phyloP scores from a whole-genome alignment of 2,113 vertebrate genomes.

The Acanthisitta chloris region DNA sequence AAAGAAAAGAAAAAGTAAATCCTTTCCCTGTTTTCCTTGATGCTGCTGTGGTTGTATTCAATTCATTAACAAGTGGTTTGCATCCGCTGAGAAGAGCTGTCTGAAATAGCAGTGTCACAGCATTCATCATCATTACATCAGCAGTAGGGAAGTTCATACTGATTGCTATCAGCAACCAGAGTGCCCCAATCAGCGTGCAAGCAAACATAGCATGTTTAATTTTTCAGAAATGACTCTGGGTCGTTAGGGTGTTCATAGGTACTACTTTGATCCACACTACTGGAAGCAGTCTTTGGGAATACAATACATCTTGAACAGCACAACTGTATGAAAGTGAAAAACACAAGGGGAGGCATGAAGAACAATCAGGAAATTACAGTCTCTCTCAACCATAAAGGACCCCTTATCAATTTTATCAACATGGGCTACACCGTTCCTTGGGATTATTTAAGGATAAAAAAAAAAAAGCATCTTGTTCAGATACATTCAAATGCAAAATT shows the following conservation, averaged over 20 bases:
- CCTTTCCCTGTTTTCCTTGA: slow-evolving; percentile 5
- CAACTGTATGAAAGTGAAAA: slow-evolving; percentile 31
- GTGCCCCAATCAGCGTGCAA: slow-evolving; percentile 72
- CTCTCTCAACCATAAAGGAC: slow-evolving; percentile 41
- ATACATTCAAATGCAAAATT: slow-evolving; percentile 6
- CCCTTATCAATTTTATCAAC: slow-evolving; percentile 59
- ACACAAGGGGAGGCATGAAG: slow-evolving; percentile 25
- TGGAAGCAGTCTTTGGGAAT: slow-evolving; percentile 54
- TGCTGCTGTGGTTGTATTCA: slow-evolving; percentile 78
- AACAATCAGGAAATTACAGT: slow-evolving; percentile 54
- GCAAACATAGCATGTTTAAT: slow-evolving; percentile 71
- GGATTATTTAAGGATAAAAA: slow-evolving; percentile 37
- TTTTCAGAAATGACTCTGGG: slow-evolving; percentile 65
- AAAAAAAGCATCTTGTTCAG: slow-evolving; percentile 5
- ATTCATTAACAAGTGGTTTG: slow-evolving; percentile 85
- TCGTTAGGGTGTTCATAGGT: slow-evolving; percentile 49
- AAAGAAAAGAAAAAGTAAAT: background rate
- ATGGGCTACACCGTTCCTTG: background rate
- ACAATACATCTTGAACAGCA: slow-evolving; percentile 22
- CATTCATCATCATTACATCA: slow-evolving; percentile 97
- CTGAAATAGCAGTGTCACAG: slow-evolving; percentile 74
- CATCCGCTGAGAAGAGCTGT: slow-evolving; percentile 79
- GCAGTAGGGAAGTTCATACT: slow-evolving; percentile 87
- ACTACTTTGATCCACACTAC: slow-evolving; percentile 51
- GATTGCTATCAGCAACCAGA: slow-evolving; percentile 81